Evolutionary conservation across 2,888 invertebrate species (phyloP), one percentile per base, ranked within the genome.

Genomic region (Schizaphis graminum): DNA sequence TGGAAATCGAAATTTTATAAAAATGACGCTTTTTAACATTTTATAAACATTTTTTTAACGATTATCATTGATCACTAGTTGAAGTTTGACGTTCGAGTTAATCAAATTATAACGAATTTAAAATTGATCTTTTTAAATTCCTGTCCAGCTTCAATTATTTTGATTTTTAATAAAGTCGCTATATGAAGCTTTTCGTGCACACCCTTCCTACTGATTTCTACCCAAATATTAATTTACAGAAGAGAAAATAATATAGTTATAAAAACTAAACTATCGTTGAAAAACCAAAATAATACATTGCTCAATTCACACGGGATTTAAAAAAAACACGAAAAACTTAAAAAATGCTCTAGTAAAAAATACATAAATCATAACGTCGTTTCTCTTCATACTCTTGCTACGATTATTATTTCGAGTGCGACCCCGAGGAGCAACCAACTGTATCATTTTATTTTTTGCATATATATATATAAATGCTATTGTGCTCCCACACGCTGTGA

Each of bases 381-480:
- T 67, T 67, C 67, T 67, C 35, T 67, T n/a, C 35, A 7, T 67
- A 16, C n/a, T 67, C 67, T 67, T 1, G n/a, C 7, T 26, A 8
- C n/a, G 67, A 67, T 67, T 67, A 67, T 67, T 67, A 67, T 67
- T 67, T 67, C 67, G n/a, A 67, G 67, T 67, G 67, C 35, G 67
- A 35, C 67, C 67, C 67, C 67, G 16, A 67, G 67, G 35, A 67
- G 67, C 67, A 67, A n/a, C 67, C 67, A 67, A 67, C 67, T 67
- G 67, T 67, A 67, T 67, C 67, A 67, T 67, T 67, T 67, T 67
- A 16, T 67, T 67, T 67, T 44, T 44, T 44, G 3, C 3, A 44
- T 44, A 35, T 67, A 16, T 35, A 3, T 57, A 26, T 28, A 28
- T 28, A 26, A 0, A 67, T 13, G 35, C 5, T 67, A 67, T 67